Evolutionary conservation across 2,888 invertebrate species (phyloP).

Genomic region (Baronia brevicornis): DNA sequence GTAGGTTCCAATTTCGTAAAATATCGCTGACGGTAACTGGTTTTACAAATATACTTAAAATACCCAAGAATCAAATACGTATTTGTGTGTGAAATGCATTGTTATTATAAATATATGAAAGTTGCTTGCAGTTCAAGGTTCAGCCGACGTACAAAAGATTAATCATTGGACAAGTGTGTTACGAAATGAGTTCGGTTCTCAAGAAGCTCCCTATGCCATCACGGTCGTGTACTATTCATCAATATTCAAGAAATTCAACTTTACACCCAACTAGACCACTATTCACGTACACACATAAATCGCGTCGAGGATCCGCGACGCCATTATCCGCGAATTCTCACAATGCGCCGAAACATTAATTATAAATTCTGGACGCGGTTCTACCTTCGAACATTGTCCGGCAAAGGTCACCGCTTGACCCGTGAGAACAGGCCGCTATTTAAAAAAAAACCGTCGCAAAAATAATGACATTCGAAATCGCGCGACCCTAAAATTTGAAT

Average conservation of each 20-base stretch:
- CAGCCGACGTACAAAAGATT: slow-evolving; percentile 39
- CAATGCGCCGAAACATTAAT: slow-evolving; percentile 61
- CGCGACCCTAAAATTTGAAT: slow-evolving; percentile 72
- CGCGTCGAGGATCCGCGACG: slow-evolving; percentile 42
- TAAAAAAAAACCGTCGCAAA: slow-evolving; percentile 31
- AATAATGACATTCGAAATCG: slow-evolving; percentile 49
- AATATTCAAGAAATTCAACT: slow-evolving; percentile 71
- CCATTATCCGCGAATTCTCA: slow-evolving; percentile 59
- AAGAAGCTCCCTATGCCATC: slow-evolving; percentile 30
- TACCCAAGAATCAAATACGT: no score
- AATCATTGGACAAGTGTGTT: slow-evolving; percentile 52
- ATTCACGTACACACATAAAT: slow-evolving; percentile 48
- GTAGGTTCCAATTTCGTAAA: no score
- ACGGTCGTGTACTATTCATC: slow-evolving; percentile 39
- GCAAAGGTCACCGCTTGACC: slow-evolving; percentile 68
- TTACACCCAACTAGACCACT: slow-evolving; percentile 47
- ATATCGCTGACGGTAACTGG: no score
- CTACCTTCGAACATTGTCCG: slow-evolving; percentile 51
- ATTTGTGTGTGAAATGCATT: no score
- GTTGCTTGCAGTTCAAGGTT: slow-evolving; percentile 39
- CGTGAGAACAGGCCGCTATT: slow-evolving; percentile 60
- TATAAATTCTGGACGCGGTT: slow-evolving; percentile 61
- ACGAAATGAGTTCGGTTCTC: slow-evolving; percentile 42
- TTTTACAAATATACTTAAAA: no score
- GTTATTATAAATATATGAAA: no score